phyloP scores from a whole-genome alignment of 1,140 invertebrate species.

The Ectropis grisescens region DNA sequence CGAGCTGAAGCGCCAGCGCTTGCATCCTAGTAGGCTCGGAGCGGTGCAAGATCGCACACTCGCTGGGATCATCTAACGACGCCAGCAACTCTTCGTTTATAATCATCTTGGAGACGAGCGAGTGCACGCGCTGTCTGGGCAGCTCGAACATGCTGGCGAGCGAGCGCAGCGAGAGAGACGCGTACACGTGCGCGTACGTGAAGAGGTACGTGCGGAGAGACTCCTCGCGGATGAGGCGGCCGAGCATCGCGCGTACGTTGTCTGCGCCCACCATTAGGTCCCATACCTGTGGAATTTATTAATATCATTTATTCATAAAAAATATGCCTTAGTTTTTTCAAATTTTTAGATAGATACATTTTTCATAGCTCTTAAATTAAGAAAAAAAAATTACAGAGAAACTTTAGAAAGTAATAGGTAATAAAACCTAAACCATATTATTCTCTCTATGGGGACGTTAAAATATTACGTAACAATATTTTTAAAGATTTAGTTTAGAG shows the following conservation, averaged over 20 bases:
- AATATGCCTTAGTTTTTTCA: no score
- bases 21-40: slow-evolving; percentile 98
- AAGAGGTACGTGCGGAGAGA: slow-evolving; percentile 97
- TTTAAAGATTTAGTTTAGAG: no score
- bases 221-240: slow-evolving; percentile 96
- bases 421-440: no score
- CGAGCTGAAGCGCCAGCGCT: slow-evolving; percentile 94
- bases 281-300: slow-evolving; percentile 86
- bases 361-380: no score
- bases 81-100: slow-evolving; percentile 99
- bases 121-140: slow-evolving; percentile 89
- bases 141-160: slow-evolving; percentile 97
- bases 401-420: no score
- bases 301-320: no score
- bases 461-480: no score
- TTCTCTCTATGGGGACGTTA: no score
- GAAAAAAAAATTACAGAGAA: no score
- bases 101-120: slow-evolving; percentile 99
- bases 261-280: slow-evolving; percentile 96
- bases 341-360: no score
- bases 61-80: slow-evolving; percentile 97
- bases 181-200: slow-evolving; percentile 98
- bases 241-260: slow-evolving; percentile 93
- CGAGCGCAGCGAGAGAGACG: slow-evolving; percentile 92
- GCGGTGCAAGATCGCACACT: slow-evolving; percentile 98